Evolutionary conservation across 2,888 invertebrate genomes (phyloP).

Genomic region (Noctua fimbriata): DNA sequence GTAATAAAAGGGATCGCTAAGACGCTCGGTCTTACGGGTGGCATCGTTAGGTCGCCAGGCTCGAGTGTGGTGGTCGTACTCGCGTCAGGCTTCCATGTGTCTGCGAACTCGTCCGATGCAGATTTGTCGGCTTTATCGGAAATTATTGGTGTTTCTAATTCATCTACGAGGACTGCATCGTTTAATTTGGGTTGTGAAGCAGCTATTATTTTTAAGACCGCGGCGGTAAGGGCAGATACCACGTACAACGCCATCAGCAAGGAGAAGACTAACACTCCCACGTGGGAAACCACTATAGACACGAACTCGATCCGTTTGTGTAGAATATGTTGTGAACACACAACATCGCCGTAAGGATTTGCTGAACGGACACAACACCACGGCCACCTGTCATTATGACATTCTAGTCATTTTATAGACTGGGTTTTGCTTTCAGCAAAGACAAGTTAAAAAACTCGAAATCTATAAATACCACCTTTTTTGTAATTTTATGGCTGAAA

Average conservation of each 20-base stretch:
- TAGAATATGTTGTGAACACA: constrained; percentile 20
- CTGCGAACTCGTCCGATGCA: neutral
- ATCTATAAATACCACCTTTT: neutral
- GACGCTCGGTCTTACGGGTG: neutral
- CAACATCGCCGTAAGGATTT: constrained; percentile 1
- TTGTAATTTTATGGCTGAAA: neutral
- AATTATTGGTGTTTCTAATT: neutral
- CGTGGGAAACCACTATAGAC: constrained; percentile 69
- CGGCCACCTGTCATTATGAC: neutral
- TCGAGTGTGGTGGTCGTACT: neutral
- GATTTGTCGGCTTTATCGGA: neutral
- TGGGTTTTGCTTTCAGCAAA: neutral
- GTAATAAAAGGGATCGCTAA: constrained; percentile 35
- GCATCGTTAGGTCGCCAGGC: neutral
- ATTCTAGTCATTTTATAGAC: neutral
- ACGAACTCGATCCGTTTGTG: constrained; percentile 46
- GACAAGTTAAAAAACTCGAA: neutral
- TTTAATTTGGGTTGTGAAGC: constrained; percentile 38
- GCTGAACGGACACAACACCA: neutral
- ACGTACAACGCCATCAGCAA: constrained; percentile 80
- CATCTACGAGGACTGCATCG: neutral
- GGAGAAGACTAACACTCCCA: constrained; percentile 75
- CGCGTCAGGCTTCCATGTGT: neutral
- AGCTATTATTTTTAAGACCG: constrained; percentile 75
- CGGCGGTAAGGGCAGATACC: constrained; percentile 70